A percentile compares a stretch with the other conserved stretches of the same genome.
Evolutionary conservation across 2,888 invertebrate species (phyloP).

Genomic region (Lasius fuliginosus): DNA sequence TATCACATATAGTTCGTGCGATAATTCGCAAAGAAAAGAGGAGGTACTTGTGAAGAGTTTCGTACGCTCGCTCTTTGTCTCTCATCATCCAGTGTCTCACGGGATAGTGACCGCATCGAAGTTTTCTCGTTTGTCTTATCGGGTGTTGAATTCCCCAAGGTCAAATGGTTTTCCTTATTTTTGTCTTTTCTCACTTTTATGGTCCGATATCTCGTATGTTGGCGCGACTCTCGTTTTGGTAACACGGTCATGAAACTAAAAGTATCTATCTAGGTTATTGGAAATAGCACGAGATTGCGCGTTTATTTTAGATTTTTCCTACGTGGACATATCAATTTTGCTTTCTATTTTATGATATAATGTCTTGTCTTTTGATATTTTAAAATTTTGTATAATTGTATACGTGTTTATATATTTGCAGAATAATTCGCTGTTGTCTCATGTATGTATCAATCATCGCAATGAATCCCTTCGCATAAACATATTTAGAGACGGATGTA

Average conservation of each 20-base stretch:
- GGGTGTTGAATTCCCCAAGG: slow-evolving; percentile 65
- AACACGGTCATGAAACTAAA: slow-evolving; percentile 59
- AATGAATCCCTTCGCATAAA: neutral
- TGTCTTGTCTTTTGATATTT: neutral
- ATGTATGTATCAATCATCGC: neutral
- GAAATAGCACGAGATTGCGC: slow-evolving; percentile 42
- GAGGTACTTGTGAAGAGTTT: neutral
- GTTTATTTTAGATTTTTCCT: slow-evolving; percentile 48
- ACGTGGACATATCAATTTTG: slow-evolving; percentile 21
- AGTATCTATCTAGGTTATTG: slow-evolving; percentile 59
- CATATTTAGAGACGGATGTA: neutral
- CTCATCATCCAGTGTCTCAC: slow-evolving; percentile 50
- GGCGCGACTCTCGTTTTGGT: slow-evolving; percentile 11
- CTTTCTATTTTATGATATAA: neutral
- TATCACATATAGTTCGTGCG: neutral
- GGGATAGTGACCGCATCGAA: slow-evolving; percentile 59
- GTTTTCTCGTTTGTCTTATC: slow-evolving; percentile 70
- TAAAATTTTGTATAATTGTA: neutral
- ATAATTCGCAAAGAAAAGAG: neutral
- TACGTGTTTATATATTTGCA: neutral
- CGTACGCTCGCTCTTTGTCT: neutral
- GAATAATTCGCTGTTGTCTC: neutral
- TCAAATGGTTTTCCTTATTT: slow-evolving; percentile 39
- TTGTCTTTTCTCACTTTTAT: slow-evolving; percentile 52
- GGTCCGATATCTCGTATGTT: slow-evolving; percentile 1